A percentile compares a stretch with the other conserved stretches of the same genome.
Evolutionary conservation across 2,113 vertebrate species (phyloP).

Genomic region (Lynx canadensis): DNA sequence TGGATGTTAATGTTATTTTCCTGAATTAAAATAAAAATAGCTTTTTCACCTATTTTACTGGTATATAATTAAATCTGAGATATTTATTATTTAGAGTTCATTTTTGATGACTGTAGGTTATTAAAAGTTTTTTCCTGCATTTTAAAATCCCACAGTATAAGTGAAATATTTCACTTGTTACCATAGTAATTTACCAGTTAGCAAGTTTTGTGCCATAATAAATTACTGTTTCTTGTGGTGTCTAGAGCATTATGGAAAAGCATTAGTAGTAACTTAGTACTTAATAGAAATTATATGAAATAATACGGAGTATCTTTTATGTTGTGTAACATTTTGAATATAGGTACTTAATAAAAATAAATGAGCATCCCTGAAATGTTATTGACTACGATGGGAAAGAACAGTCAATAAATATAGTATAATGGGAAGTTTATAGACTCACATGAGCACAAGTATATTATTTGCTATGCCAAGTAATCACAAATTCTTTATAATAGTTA

Average conservation of each 20-base stretch:
- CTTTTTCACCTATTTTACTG: background rate
- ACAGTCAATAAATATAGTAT: background rate
- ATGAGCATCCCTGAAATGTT: background rate
- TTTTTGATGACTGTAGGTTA: background rate
- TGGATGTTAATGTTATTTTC: background rate
- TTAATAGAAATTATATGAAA: constrained; percentile 3
- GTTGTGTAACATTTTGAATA: background rate
- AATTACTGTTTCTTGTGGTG: background rate
- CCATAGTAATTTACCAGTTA: background rate
- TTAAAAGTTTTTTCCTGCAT: background rate
- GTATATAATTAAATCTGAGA: background rate
- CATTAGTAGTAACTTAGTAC: background rate
- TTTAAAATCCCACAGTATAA: background rate
- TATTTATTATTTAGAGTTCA: background rate
- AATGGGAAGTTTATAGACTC: background rate
- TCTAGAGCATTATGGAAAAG: background rate
- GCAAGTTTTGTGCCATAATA: background rate
- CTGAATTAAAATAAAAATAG: background rate
- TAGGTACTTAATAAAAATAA: constrained; percentile 23
- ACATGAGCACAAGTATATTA: background rate
- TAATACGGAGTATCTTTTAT: background rate
- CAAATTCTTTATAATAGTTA: background rate
- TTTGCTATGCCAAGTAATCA: background rate
- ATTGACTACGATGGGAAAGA: background rate
- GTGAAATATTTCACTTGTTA: constrained; percentile 33